A percentile compares a stretch with the other conserved stretches of the same genome.
Conservation (phyloP, 1,140 invertebrate species). For the Caenorhabditis elegans region DNA sequence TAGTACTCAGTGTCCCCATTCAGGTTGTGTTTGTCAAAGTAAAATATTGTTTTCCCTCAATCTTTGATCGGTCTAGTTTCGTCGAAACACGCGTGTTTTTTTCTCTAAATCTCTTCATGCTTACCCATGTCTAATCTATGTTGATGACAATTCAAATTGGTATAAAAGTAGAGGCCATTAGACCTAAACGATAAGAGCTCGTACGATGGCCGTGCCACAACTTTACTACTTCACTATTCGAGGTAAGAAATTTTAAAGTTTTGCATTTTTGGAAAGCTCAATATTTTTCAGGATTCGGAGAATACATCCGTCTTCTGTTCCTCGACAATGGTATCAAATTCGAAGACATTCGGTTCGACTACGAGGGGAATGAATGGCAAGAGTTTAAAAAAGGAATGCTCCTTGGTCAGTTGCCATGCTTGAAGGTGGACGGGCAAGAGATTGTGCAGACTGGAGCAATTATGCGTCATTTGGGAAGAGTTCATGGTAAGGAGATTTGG, state of each 20-base stretch:
- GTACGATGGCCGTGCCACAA: no score
- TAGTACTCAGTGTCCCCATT: no score
- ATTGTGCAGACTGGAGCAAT: constrained; percentile 66
- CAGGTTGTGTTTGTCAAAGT: no score
- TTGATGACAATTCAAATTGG: no score
- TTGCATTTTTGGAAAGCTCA: constrained; percentile 70
- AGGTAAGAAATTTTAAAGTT: constrained; percentile 72
- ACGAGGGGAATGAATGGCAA: constrained; percentile 68
- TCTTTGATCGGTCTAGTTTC: not conserved
- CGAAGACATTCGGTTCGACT: not conserved
- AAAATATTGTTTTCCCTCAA: not conserved
- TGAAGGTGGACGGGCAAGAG: constrained; percentile 54
- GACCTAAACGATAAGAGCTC: no score
- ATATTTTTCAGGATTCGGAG: no score
- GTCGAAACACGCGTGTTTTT: not conserved
- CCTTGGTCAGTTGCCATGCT: constrained; percentile 63
- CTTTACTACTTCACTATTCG: not conserved
- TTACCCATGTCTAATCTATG: no score
- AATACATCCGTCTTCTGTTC: no score
- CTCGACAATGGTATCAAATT: no score
- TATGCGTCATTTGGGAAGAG: constrained; percentile 63
- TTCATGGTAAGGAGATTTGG: constrained; percentile 61
- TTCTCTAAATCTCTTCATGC: no score
- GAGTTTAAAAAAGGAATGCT: constrained; percentile 70
- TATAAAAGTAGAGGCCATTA: no score